Percentiles rank a stretch among this genome's conserved stretches.
Evolutionary conservation across 2,888 invertebrate genomes (phyloP).

Genomic region (Aphodius sticticus): DNA sequence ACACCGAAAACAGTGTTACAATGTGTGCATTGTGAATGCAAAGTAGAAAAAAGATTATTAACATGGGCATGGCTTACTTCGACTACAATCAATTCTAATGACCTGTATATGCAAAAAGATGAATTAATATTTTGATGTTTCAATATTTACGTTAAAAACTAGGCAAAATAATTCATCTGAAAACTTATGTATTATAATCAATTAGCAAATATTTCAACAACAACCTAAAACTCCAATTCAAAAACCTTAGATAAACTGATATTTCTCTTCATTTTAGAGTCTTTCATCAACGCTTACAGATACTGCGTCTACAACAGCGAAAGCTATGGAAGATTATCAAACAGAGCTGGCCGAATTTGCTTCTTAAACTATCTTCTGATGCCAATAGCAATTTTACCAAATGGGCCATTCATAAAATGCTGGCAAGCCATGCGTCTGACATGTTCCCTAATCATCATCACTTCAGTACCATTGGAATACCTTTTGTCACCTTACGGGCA

Average conservation of each 20-base stretch:
- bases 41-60: no score
- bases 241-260: background rate
- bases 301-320: slow-evolving; percentile 43
- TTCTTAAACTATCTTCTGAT: slow-evolving; percentile 47
- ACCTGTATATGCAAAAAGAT: no score
- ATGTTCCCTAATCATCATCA: slow-evolving; percentile 33
- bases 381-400: slow-evolving; percentile 49
- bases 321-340: slow-evolving; percentile 43
- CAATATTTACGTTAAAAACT: no score
- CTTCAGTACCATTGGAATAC: slow-evolving; percentile 41
- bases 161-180: no score
- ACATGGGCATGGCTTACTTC: no score
- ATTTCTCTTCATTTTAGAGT: slow-evolving; percentile 40
- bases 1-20: no score
- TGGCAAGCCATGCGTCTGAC: slow-evolving; percentile 45
- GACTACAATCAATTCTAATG: no score
- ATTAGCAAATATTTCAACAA: no score
- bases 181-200: no score
- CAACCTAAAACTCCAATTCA: background rate
- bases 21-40: no score
- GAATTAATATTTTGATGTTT: no score
- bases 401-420: slow-evolving; percentile 47
- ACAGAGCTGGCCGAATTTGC: slow-evolving; percentile 44
- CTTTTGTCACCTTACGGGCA: slow-evolving; percentile 37
- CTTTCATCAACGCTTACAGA: slow-evolving; percentile 44